Evolutionary conservation across 1,140 invertebrate genomes (phyloP).

Genomic region (Drosophila tsacasi): DNA sequence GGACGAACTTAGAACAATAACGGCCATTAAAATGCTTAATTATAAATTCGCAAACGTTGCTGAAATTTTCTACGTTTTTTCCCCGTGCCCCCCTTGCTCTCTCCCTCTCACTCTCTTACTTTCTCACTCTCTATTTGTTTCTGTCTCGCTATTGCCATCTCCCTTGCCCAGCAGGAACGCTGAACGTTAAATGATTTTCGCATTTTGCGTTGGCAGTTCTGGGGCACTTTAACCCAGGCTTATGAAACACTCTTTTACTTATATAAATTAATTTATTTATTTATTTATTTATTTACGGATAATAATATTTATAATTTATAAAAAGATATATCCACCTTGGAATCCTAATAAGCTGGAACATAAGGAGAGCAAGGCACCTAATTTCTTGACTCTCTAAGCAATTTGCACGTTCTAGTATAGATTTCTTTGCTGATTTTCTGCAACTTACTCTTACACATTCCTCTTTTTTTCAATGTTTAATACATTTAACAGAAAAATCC

Average conservation of each 20-base stretch:
- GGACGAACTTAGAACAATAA: conserved; percentile 71
- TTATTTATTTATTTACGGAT: too few species aligned
- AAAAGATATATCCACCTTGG: background rate
- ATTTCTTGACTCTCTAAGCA: background rate
- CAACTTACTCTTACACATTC: background rate
- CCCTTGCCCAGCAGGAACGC: conserved; percentile 13
- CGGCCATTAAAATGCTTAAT: conserved; percentile 84
- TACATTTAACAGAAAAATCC: too few species aligned
- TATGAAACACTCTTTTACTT: background rate
- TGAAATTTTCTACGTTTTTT: conserved; percentile 62
- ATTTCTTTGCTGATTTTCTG: background rate
- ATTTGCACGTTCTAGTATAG: background rate
- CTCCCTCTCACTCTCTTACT: background rate
- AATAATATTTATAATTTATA: background rate
- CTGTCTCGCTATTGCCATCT: conserved; percentile 4
- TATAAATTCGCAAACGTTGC: conserved; percentile 83
- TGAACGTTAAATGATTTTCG: conserved; percentile 49
- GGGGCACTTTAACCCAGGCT: conserved; percentile 6
- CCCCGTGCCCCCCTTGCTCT: background rate
- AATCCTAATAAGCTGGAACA: background rate
- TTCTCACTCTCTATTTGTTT: background rate
- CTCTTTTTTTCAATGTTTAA: too few species aligned
- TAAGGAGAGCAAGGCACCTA: too few species aligned
- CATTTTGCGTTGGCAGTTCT: conserved; percentile 33
- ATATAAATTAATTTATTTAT: background rate